phyloP scores from a whole-genome alignment of 1,140 invertebrate species.

The Myzus persicae region DNA sequence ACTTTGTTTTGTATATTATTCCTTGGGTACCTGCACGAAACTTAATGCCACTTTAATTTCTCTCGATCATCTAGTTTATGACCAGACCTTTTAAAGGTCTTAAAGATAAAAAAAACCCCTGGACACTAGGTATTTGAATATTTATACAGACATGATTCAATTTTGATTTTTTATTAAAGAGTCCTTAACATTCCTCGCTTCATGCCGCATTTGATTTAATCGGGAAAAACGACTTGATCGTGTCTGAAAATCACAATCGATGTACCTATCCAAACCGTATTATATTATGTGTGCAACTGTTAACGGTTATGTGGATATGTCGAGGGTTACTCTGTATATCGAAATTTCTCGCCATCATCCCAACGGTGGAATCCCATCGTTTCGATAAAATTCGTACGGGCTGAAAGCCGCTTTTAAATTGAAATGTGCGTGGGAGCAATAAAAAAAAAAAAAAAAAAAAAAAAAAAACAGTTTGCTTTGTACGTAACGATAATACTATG shows the following conservation, averaged over 20 bases:
- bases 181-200: fast-evolving
- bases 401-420: conserved; percentile 12
- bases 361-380: background rate
- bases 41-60: background rate
- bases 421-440: background rate
- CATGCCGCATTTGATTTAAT: background rate
- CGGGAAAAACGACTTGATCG: background rate
- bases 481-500: conserved; percentile 28
- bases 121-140: background rate
- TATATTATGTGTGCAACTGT: too few relatives aligned
- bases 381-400: background rate
- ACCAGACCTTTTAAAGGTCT: background rate
- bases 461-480: background rate
- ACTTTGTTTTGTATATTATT: too few relatives aligned
- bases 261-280: too few relatives aligned
- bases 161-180: background rate
- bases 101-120: background rate
- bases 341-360: background rate
- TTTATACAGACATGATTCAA: background rate
- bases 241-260: background rate
- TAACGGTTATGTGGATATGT: too few relatives aligned
- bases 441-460: background rate
- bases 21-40: too few relatives aligned
- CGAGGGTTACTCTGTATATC: background rate
- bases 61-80: background rate